Base-by-base conservation (phyloP, 2,113 vertebrate species). In the Aix galericulata region DNA sequence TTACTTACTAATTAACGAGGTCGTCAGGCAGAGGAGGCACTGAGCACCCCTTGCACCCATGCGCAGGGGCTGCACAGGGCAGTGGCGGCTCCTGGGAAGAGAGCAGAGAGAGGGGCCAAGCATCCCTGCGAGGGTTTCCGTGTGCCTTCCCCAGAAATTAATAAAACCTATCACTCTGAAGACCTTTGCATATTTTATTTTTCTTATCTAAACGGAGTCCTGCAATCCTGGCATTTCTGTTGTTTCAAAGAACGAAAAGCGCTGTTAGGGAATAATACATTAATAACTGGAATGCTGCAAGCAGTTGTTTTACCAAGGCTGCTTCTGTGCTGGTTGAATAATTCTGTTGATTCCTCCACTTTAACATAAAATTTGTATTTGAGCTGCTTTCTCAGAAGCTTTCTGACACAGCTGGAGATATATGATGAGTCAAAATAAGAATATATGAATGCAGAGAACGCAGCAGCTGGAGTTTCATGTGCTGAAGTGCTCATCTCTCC, bases 261-360 rank as follows among this genome's bases (percentile, higher is more conserved):
- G 68, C 68, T 95, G 56, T 53, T 34, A 64, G 89, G 86, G 88
- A 76, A 64, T 90, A 76, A 85, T 16, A 59, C 64, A 82, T 72
- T 36, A 84, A 56, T 5, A 84, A 74, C 76, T 68, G 73, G 77
- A 72, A 44, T 38, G 63, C 72, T 42, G 14, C 52, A 42, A 58
- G 66, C 53, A 13, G 6, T 32, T 85, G 21, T 52, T 63, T 79
- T 73, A 67, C 64, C 64, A 18, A 82, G 85, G 86, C 66, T 53
- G 16, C 6, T 75, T 85, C 94, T 93, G 82, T 55, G 36, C 42
- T 64, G n/a, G 38, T 42, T 90, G 75, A 94, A 90, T 89, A 85
- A 75, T 94, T 94, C 82, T 69, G 58, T 94, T 91, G 86, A 89
- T 92, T 95, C 81, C 69, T 80, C n/a, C 86, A 64, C 75, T 81